A percentile compares a stretch with the other conserved stretches of the same genome.
Evolutionary conservation across 2,113 vertebrate genomes (phyloP).

Genomic region (Machaerirhynchus nigripectus): DNA sequence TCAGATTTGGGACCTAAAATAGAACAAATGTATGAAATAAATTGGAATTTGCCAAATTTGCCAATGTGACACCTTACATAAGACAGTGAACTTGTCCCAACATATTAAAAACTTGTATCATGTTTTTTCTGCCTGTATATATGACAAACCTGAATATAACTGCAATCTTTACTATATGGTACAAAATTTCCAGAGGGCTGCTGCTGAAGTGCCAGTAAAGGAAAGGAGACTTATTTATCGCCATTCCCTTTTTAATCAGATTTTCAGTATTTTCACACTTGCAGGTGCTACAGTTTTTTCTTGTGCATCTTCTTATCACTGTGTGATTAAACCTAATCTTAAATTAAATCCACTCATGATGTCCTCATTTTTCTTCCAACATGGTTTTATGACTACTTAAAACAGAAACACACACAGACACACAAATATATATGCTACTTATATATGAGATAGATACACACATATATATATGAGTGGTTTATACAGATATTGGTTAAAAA

Average conservation of each 20-base stretch:
- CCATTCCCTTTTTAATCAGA: background rate
- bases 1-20: conserved; percentile 85
- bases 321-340: background rate
- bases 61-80: fast-evolving
- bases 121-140: background rate
- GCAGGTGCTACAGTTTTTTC: background rate
- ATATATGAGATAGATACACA: background rate
- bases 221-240: background rate
- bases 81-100: background rate
- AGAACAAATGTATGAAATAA: conserved; percentile 2
- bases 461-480: background rate
- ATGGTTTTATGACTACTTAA: background rate
- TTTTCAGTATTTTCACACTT: background rate
- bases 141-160: background rate
- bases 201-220: background rate
- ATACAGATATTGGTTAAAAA: background rate
- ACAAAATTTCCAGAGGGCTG: background rate
- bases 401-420: background rate
- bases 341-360: background rate
- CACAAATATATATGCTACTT: background rate
- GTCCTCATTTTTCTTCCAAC: background rate
- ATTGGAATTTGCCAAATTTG: background rate
- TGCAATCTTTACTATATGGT: background rate
- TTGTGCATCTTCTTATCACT: background rate
- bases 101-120: background rate